phyloP scores from a whole-genome alignment of 2,797 vertebrate species.

The Brachyalestes nurse region DNA sequence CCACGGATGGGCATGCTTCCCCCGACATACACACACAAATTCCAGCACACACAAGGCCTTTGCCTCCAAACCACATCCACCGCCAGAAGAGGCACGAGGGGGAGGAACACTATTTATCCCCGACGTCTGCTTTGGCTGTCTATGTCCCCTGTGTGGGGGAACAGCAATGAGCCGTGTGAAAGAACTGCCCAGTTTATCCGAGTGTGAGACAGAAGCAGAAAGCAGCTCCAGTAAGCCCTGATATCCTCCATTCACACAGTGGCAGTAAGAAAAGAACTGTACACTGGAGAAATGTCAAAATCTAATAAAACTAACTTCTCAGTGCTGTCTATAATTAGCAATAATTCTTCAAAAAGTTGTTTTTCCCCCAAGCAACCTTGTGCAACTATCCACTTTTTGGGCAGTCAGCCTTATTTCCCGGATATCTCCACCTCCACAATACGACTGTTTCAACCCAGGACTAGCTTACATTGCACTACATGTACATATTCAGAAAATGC shows the following conservation, averaged over 20 bases:
- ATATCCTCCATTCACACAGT: not conserved
- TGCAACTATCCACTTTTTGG: too few species aligned
- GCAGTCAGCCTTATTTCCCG: too few species aligned
- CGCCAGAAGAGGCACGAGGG: slow-evolving; percentile 33
- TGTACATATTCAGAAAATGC: too few species aligned
- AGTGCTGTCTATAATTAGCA: too few species aligned
- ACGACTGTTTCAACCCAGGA: too few species aligned
- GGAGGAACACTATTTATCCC: slow-evolving; percentile 67
- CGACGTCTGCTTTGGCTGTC: slow-evolving; percentile 58
- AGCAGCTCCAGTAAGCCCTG: slow-evolving; percentile 5
- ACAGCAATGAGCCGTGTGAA: slow-evolving; percentile 62
- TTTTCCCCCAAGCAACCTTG: too few species aligned
- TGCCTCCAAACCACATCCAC: slow-evolving; percentile 57
- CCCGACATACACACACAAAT: slow-evolving; percentile 71
- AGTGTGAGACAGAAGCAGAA: slow-evolving; percentile 29
- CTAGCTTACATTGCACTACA: too few species aligned
- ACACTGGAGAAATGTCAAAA: not conserved
- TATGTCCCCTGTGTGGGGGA: slow-evolving; percentile 49
- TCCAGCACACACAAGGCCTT: slow-evolving; percentile 71
- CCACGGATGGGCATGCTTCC: slow-evolving; percentile 73
- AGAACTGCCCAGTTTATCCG: slow-evolving; percentile 61
- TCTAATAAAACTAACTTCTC: not conserved
- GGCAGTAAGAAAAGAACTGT: not conserved
- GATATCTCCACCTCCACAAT: too few species aligned
- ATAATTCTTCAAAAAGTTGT: not conserved